Percentiles rank a stretch among this genome's conserved stretches.
Conservation (phyloP, 2,888 invertebrate species). For the Stenolophus ochropezus region DNA sequence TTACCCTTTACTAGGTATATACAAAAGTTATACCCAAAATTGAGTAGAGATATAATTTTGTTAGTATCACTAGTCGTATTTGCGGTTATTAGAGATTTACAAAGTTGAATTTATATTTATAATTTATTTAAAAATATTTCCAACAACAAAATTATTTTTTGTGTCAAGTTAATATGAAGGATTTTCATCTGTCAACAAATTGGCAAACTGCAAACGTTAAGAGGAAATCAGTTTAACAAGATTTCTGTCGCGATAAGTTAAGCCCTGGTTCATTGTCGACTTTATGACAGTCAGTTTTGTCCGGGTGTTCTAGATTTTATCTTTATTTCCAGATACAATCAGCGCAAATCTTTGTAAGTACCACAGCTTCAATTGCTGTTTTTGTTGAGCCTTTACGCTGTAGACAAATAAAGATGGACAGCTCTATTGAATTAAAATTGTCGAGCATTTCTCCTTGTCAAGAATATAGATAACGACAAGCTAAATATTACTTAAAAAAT, state of each 20-base stretch:
- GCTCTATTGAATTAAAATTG: conserved; percentile 2
- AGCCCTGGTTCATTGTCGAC: conserved; percentile 17
- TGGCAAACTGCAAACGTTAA: conserved; percentile 23
- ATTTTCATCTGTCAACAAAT: conserved; percentile 9
- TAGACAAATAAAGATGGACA: background rate
- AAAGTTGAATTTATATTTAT: no score
- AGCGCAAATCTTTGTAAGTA: conserved; percentile 20
- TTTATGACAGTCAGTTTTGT: conserved; percentile 20
- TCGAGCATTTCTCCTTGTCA: background rate
- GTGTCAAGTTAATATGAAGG: background rate
- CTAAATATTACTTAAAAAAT: background rate
- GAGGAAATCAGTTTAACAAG: conserved; percentile 31
- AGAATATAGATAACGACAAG: background rate
- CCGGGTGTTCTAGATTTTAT: conserved; percentile 40
- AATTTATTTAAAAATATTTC: background rate
- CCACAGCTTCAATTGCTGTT: conserved; percentile 16
- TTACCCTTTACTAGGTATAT: no score
- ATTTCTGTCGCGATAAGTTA: conserved; percentile 27
- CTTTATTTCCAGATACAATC: conserved; percentile 27
- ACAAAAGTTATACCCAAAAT: no score
- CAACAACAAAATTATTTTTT: background rate
- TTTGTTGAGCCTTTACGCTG: background rate
- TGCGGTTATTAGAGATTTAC: no score
- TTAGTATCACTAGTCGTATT: no score
- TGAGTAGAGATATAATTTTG: no score